Conservation (phyloP, 2,797 vertebrate species). For the Mormyrus hasselquistii region DNA sequence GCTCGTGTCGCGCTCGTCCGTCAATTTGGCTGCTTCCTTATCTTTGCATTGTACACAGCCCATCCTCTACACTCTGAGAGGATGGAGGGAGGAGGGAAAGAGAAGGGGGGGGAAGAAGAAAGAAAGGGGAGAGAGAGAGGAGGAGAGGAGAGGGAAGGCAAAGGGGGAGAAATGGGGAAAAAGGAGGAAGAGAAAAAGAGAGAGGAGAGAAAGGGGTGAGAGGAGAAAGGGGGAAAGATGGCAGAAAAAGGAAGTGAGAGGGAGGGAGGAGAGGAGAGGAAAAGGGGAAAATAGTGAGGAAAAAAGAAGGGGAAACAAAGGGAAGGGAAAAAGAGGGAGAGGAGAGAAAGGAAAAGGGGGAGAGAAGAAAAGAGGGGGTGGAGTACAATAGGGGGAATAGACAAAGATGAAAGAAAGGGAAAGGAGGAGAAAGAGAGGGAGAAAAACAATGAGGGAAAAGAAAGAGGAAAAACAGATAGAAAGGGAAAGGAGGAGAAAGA, state of each 20-base stretch:
- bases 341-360: not conserved
- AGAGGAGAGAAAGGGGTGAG: not conserved
- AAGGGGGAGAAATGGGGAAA: not conserved
- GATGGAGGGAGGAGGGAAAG: not conserved
- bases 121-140: not conserved
- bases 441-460: no score
- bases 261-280: not conserved
- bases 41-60: slow-evolving; percentile 99
- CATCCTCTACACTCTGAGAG: slow-evolving; percentile 92
- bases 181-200: slow-evolving; percentile 29
- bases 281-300: not conserved
- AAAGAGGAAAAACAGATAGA: not conserved
- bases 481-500: not conserved
- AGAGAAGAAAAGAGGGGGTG: not conserved
- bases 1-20: slow-evolving; percentile 89
- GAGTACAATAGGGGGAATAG: not conserved
- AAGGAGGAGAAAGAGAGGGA: not conserved
- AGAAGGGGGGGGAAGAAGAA: not conserved
- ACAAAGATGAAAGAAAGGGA: not conserved
- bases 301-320: not conserved
- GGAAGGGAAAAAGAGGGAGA: not conserved
- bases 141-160: not conserved
- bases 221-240: not conserved
- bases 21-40: slow-evolving; percentile 99
- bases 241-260: not conserved